Percentiles rank a stretch among this genome's conserved stretches.
phyloP scores from a whole-genome alignment of 2,113 vertebrate genomes.

The Sylvietta virens region DNA sequence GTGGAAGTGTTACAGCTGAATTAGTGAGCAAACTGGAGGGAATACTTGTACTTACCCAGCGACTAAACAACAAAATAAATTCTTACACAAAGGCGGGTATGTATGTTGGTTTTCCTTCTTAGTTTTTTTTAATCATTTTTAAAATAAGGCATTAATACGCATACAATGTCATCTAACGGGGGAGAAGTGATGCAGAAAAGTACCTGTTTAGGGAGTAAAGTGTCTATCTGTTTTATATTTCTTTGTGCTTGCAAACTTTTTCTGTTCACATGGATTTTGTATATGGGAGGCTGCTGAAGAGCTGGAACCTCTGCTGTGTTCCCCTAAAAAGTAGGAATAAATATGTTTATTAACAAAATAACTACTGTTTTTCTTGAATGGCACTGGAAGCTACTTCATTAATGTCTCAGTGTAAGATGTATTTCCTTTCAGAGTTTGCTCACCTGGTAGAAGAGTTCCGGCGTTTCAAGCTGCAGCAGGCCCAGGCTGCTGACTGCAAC shows the following conservation, averaged over 20 bases:
- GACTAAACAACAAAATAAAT: constrained; percentile 91
- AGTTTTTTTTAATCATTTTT: not conserved
- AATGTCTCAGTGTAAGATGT: not conserved
- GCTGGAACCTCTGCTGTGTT: not conserved
- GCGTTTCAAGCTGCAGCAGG: constrained; percentile 81
- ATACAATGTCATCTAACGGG: not conserved
- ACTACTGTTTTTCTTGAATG: not conserved
- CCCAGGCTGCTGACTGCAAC: constrained; percentile 76
- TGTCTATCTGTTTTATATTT: not conserved
- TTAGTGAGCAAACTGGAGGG: constrained; percentile 89
- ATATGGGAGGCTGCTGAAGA: not conserved
- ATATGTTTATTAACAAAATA: not conserved
- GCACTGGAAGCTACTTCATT: not conserved
- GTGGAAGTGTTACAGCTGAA: constrained; percentile 77
- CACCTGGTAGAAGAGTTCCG: constrained; percentile 87
- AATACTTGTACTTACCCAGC: constrained; percentile 85
- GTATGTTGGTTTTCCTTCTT: not conserved
- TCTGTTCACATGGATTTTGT: not conserved
- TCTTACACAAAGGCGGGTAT: constrained; percentile 80
- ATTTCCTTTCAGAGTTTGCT: constrained; percentile 83
- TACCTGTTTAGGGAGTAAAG: not conserved
- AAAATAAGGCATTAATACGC: not conserved
- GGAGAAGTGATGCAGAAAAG: not conserved
- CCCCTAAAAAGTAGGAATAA: not conserved
- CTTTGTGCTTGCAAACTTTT: not conserved